phyloP scores from a whole-genome alignment of 2,888 invertebrate genomes.

The Bugula neritina region DNA sequence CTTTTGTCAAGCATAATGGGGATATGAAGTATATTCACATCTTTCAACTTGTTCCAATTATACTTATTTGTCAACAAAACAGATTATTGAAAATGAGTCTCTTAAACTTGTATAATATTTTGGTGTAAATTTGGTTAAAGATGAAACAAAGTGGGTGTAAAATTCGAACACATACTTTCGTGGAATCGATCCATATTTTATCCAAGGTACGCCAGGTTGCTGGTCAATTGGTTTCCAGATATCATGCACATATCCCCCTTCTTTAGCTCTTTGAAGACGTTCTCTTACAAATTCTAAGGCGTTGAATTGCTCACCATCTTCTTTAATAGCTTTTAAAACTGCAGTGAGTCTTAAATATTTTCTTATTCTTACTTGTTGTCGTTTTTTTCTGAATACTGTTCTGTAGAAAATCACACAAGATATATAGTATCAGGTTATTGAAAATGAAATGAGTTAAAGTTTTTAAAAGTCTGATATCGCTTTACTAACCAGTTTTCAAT shows the following conservation, averaged over 20 bases:
- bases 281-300: slow-evolving; percentile 19
- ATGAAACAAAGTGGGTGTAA: too few species aligned
- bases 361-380: not conserved
- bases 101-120: too few species aligned
- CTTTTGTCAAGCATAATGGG: too few species aligned
- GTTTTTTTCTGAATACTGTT: not conserved
- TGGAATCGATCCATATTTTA: not conserved
- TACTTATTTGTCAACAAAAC: too few species aligned
- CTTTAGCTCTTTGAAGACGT: not conserved
- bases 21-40: too few species aligned
- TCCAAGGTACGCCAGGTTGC: not conserved
- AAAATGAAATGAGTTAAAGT: too few species aligned
- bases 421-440: too few species aligned
- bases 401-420: not conserved
- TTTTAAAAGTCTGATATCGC: too few species aligned
- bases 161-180: not conserved
- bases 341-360: not conserved
- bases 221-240: not conserved
- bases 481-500: too few species aligned
- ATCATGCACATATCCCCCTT: slow-evolving; percentile 5
- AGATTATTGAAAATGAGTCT: too few species aligned
- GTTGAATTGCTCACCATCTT: slow-evolving; percentile 19
- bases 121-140: too few species aligned
- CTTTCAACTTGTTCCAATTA: too few species aligned
- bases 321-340: not conserved